Percentiles rank a stretch among this genome's conserved stretches.
Conservation (phyloP, 2,113 vertebrate genomes). For the Geococcyx californianus region DNA sequence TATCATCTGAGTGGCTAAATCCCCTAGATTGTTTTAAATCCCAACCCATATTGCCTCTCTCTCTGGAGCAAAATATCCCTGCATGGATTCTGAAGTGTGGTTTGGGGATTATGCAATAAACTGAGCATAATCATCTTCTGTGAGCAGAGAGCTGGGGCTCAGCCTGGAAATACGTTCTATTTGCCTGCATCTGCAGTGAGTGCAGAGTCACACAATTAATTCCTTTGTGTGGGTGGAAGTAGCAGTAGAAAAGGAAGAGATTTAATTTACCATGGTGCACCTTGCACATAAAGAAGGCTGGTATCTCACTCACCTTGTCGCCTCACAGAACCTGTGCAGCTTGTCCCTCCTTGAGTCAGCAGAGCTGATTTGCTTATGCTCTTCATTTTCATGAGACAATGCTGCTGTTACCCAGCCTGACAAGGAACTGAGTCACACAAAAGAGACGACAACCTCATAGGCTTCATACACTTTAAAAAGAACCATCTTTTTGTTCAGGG, state of each 20-base stretch:
- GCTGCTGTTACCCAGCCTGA: not conserved
- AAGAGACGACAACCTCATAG: not conserved
- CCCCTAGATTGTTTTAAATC: not conserved
- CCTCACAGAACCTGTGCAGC: not conserved
- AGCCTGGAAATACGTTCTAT: not conserved
- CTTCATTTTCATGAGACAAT: conserved; percentile 23
- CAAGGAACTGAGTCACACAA: not conserved
- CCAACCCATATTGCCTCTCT: not conserved
- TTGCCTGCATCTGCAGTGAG: not conserved
- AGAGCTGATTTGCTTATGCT: not conserved
- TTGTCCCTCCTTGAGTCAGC: not conserved
- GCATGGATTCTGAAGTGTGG: rapidly evolving
- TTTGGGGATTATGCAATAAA: not conserved
- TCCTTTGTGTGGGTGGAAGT: not conserved
- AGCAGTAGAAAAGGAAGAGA: not conserved
- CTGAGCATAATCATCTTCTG: too few relatives aligned
- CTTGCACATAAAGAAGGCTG: not conserved
- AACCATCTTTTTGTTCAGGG: not conserved
- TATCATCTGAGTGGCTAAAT: not conserved
- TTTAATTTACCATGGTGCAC: not conserved
- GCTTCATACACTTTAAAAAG: not conserved
- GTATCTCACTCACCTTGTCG: not conserved
- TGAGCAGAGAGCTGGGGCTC: not conserved
- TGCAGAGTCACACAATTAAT: not conserved
- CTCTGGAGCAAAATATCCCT: not conserved